phyloP scores from a whole-genome alignment of 1,140 invertebrate species.

The Akabosia matsudoensis region DNA sequence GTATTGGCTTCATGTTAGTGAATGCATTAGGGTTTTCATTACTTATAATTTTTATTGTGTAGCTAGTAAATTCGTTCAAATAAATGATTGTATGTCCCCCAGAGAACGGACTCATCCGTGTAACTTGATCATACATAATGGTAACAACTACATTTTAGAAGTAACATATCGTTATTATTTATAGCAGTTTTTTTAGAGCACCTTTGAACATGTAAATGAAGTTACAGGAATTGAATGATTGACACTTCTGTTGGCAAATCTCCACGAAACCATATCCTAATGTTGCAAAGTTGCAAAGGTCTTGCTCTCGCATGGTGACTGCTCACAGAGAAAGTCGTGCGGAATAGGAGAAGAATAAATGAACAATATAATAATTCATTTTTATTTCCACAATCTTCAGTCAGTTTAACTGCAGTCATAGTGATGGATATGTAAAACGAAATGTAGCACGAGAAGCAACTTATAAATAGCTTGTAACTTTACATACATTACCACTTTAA shows the following conservation, averaged over 20 bases:
- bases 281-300: background rate
- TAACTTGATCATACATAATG: too few species aligned
- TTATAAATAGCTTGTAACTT: too few species aligned
- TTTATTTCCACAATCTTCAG: background rate
- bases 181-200: background rate
- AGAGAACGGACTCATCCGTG: too few species aligned
- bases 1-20: too few species aligned
- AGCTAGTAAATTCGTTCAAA: too few species aligned
- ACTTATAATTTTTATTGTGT: too few species aligned
- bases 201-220: background rate
- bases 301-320: background rate
- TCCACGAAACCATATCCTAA: background rate
- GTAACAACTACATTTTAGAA: background rate
- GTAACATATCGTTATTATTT: background rate
- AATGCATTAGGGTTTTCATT: too few species aligned
- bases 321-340: background rate
- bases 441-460: too few species aligned
- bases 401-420: background rate
- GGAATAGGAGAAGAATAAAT: background rate
- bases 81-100: too few species aligned
- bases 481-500: too few species aligned
- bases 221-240: constrained; percentile 5
- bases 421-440: background rate
- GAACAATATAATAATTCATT: background rate
- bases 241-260: background rate